These are phyloP conservation scores for Argyresthia albistria DNA, from an alignment of 2,888 invertebrate genomes.

Conservation along the genomic window DNA sequence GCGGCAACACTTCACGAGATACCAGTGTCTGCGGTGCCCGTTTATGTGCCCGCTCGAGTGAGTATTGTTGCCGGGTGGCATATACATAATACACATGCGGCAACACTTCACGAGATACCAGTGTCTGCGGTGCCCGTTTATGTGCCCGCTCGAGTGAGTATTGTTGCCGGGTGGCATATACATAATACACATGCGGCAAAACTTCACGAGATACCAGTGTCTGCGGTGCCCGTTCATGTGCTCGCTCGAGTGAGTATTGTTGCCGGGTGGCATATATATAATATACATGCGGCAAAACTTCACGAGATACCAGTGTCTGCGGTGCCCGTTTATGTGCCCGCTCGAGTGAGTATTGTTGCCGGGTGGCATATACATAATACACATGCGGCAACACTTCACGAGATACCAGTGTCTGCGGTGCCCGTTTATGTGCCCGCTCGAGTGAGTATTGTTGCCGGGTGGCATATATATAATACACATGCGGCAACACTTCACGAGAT, in stretches of 20 bases:
- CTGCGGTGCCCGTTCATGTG: conserved; percentile 40
- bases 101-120: conserved; percentile 45
- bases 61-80: conserved; percentile 19
- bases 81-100: conserved; percentile 16
- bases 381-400: conserved; percentile 37
- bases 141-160: conserved; percentile 46
- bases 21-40: conserved; percentile 41
- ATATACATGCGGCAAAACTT: conserved; percentile 35
- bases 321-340: conserved; percentile 38
- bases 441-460: conserved; percentile 29
- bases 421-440: conserved; percentile 32
- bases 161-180: background rate
- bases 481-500: conserved; percentile 41
- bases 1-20: conserved; percentile 41
- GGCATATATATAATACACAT: conserved; percentile 11
- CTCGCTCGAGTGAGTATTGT: conserved; percentile 38
- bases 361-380: background rate
- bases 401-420: conserved; percentile 46
- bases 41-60: conserved; percentile 41
- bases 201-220: conserved; percentile 45
- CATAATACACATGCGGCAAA: conserved; percentile 25
- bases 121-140: conserved; percentile 39
- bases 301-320: conserved; percentile 38
- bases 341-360: conserved; percentile 35
- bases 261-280: background rate